Evolutionary conservation across 1,140 invertebrate genomes (phyloP).

Genomic region (Orius insidiosus): DNA sequence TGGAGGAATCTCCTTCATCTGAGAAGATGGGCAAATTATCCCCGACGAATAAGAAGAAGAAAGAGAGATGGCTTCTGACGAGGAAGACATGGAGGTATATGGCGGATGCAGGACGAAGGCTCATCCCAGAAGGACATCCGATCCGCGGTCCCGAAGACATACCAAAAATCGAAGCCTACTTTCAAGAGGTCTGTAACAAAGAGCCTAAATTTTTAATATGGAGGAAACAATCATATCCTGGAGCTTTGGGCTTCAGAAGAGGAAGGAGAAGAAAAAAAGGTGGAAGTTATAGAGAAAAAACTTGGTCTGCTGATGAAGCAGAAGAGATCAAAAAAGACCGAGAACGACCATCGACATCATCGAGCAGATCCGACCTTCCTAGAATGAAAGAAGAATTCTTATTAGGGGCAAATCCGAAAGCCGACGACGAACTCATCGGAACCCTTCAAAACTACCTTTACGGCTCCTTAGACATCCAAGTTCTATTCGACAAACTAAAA

Average conservation of each 20-base stretch:
- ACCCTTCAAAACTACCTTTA: conserved; percentile 48
- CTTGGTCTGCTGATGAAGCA: conserved; percentile 40
- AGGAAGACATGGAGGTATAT: conserved; percentile 80
- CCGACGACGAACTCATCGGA: conserved; percentile 37
- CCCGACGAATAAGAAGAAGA: conserved; percentile 16
- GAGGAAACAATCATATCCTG: conserved; percentile 62
- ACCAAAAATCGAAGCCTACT: conserved; percentile 62
- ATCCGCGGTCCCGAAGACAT: conserved; percentile 52
- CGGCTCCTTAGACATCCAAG: conserved; percentile 34
- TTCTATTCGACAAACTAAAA: conserved; percentile 42
- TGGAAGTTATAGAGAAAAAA: conserved; percentile 39
- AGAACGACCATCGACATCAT: conserved; percentile 18
- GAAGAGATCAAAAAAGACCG: conserved; percentile 24
- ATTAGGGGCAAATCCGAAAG: conserved; percentile 24
- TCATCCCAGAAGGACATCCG: conserved; percentile 53
- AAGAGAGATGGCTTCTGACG: conserved; percentile 63
- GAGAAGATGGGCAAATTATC: conserved; percentile 15
- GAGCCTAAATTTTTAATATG: conserved; percentile 62
- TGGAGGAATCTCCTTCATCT: no score
- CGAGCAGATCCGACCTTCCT: conserved; percentile 43
- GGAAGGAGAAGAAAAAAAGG: conserved; percentile 31
- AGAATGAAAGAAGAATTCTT: conserved; percentile 46
- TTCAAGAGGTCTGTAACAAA: conserved; percentile 59
- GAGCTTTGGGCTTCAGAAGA: conserved; percentile 37
- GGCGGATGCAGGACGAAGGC: conserved; percentile 66